Percentiles rank a stretch among this genome's conserved stretches.
Conservation (phyloP, 2,113 vertebrate species). For the Grus americana region DNA sequence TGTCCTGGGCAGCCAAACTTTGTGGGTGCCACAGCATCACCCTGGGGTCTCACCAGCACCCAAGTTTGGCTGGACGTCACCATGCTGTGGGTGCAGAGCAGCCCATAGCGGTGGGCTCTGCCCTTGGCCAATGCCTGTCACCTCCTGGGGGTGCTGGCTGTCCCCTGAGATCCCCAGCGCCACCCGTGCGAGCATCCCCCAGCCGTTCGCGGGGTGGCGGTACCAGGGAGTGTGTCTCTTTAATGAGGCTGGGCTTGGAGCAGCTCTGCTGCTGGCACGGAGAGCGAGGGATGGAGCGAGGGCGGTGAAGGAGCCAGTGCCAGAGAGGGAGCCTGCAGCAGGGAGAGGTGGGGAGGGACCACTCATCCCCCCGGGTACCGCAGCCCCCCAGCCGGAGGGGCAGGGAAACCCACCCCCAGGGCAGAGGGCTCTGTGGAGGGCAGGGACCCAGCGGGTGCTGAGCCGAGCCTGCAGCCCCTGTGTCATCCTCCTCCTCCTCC, state of each 20-base stretch:
- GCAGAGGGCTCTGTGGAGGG: background rate
- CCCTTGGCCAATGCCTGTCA: background rate
- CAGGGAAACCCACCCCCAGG: background rate
- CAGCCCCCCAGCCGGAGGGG: background rate
- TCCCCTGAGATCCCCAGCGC: background rate
- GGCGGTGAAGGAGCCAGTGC: slow-evolving; percentile 59
- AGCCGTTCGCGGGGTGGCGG: background rate
- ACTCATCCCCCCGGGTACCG: background rate
- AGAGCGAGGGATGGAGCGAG: slow-evolving; percentile 61
- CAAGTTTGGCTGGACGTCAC: background rate
- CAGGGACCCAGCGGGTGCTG: background rate
- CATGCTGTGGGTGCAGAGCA: background rate
- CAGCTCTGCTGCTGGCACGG: slow-evolving; percentile 62
- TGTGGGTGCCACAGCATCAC: background rate
- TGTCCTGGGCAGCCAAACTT: background rate
- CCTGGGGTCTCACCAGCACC: background rate
- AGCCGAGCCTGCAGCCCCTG: background rate
- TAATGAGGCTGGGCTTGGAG: slow-evolving; percentile 71
- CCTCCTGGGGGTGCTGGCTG: background rate
- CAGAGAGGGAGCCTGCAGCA: slow-evolving; percentile 60
- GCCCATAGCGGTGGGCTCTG: background rate
- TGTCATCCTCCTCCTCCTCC: background rate
- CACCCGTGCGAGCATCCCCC: background rate
- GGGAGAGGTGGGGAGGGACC: slow-evolving; percentile 14
- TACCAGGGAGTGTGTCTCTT: slow-evolving; percentile 59